These are phyloP conservation scores for Sarcophaga variegata DNA, from an alignment of 2,888 invertebrate species.

Conservation along the genomic window DNA sequence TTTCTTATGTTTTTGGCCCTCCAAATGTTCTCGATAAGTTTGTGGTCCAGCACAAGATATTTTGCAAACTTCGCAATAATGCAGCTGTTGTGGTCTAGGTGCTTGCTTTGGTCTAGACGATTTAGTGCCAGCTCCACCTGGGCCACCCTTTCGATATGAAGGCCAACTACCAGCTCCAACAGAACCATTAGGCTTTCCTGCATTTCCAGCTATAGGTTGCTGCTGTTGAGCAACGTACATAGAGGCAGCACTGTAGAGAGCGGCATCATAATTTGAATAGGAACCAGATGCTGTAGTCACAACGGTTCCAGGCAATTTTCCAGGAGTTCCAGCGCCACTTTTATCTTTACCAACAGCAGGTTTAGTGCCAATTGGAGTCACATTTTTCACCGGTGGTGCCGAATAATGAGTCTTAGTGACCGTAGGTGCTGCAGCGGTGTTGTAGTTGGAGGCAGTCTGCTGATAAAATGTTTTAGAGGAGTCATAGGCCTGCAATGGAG, in stretches of 20 bases:
- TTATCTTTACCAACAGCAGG: constrained; percentile 79
- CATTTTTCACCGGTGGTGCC: constrained; percentile 86
- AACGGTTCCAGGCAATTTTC: constrained; percentile 77
- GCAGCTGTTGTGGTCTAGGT: constrained; percentile 95
- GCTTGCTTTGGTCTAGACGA: constrained; percentile 84
- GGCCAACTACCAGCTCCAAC: constrained; percentile 80
- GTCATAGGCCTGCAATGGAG: constrained; percentile 87
- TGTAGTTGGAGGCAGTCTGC: constrained; percentile 84
- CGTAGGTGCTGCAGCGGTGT: constrained; percentile 80
- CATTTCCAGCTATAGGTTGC: constrained; percentile 79
- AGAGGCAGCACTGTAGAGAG: constrained; percentile 96
- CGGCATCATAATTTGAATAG: constrained; percentile 95
- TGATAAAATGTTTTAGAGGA: constrained; percentile 93
- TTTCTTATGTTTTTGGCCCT: constrained; percentile 99
- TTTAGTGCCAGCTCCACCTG: constrained; percentile 72
- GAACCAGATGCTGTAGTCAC: constrained; percentile 86
- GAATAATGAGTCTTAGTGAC: constrained; percentile 81
- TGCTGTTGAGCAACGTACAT: constrained; percentile 95
- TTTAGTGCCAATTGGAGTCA: constrained; percentile 83
- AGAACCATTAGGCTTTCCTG: constrained; percentile 72
- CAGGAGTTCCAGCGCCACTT: constrained; percentile 73
- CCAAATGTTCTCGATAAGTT: constrained; percentile 97
- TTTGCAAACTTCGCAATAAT: constrained; percentile 99
- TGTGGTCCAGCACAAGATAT: constrained; percentile 98
- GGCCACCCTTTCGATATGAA: constrained; percentile 83